A percentile compares a stretch with the other conserved stretches of the same genome.
Evolutionary conservation across 2,888 invertebrate genomes (phyloP).

Genomic region (Dynastes maya): DNA sequence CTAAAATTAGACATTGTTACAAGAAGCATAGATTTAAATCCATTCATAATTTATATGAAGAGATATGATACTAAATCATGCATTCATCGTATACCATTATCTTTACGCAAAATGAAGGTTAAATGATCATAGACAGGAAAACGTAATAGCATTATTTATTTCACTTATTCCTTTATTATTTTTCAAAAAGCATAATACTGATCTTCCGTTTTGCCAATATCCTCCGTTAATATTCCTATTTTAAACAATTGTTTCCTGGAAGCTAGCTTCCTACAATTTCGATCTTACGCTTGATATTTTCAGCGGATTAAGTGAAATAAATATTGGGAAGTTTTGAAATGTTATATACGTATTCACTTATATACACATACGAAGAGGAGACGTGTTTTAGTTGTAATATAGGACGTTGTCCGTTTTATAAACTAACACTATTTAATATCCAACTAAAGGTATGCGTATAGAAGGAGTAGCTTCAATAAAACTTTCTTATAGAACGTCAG

Average conservation of each 20-base stretch:
- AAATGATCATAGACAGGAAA: conserved; percentile 1
- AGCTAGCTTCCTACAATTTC: conserved; percentile 23
- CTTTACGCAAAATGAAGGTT: conserved; percentile 4
- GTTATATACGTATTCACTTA: too few species aligned
- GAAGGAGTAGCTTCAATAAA: conserved; percentile 2
- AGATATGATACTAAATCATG: background rate
- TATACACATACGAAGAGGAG: background rate
- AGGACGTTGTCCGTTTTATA: background rate
- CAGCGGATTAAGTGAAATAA: background rate
- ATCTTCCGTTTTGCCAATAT: conserved; percentile 45
- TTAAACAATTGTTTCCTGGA: conserved; percentile 42
- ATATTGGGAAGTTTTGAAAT: conserved; percentile 29
- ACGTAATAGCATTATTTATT: conserved; percentile 23
- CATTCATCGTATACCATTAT: background rate
- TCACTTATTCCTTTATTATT: conserved; percentile 2
- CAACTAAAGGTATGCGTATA: background rate
- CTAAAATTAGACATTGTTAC: too few species aligned
- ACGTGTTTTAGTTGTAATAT: background rate
- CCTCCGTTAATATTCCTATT: conserved; percentile 27
- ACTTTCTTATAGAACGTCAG: conserved; percentile 36
- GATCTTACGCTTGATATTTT: conserved; percentile 1
- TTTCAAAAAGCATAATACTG: conserved; percentile 20
- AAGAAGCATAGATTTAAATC: background rate
- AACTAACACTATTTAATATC: background rate
- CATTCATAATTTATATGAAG: background rate